These are phyloP conservation scores for Nomia melanderi DNA, from an alignment of 1,140 invertebrate genomes.

Conservation along the genomic window DNA sequence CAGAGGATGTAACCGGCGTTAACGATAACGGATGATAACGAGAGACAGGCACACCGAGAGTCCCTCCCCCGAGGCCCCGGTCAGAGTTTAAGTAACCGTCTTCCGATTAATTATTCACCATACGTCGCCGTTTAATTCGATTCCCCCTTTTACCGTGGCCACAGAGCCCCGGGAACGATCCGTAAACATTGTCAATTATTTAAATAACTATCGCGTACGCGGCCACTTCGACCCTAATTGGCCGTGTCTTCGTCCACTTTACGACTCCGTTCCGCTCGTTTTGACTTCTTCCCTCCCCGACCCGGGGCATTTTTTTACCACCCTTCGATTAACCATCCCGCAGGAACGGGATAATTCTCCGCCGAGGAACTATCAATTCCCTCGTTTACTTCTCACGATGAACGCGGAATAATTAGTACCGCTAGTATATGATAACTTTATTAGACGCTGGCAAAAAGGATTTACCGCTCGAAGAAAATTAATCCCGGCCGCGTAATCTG, in stretches of 20 bases:
- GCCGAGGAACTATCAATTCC: background rate
- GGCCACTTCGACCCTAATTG: slow-evolving; percentile 59
- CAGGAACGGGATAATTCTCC: too few relatives aligned
- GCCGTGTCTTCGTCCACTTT: slow-evolving; percentile 52
- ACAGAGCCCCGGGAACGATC: slow-evolving; percentile 51
- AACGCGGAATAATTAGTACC: background rate
- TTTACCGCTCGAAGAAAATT: too few relatives aligned
- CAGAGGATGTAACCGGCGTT: too few relatives aligned
- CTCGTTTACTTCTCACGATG: background rate
- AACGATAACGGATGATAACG: slow-evolving; percentile 39
- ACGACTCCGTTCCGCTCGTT: slow-evolving; percentile 11
- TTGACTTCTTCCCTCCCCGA: background rate
- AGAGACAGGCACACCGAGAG: slow-evolving; percentile 20
- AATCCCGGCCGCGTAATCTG: too few relatives aligned
- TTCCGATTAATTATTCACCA: slow-evolving; percentile 78
- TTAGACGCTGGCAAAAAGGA: too few relatives aligned
- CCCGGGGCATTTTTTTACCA: background rate
- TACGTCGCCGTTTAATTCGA: slow-evolving; percentile 77
- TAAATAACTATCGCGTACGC: slow-evolving; percentile 73
- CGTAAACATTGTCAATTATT: slow-evolving; percentile 81
- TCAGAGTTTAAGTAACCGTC: slow-evolving; percentile 72
- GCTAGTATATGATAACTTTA: too few relatives aligned
- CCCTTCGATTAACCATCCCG: background rate
- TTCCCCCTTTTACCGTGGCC: slow-evolving; percentile 58
- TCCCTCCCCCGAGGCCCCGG: slow-evolving; percentile 27